Conservation (phyloP, 2,113 vertebrate genomes). For the Rhabdomys dilectus region DNA sequence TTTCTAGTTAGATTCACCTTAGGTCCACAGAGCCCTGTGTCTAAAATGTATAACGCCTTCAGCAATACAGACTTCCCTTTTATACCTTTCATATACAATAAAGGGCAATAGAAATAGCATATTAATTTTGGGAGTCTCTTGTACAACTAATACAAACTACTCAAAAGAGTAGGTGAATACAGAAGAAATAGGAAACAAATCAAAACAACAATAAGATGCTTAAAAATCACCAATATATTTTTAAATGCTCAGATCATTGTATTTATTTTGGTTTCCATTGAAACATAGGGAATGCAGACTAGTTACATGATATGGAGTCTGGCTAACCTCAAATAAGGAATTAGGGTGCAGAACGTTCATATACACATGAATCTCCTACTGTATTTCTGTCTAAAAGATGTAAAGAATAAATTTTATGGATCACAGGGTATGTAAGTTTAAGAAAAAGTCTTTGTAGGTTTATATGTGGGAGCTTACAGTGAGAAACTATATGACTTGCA, state of each 20-base stretch:
- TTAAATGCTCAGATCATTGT: background rate
- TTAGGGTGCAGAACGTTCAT: background rate
- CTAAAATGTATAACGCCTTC: background rate
- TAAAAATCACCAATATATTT: no score
- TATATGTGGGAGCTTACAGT: no score
- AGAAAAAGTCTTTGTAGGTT: background rate
- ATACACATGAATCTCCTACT: no score
- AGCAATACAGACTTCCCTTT: background rate
- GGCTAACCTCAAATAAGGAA: background rate
- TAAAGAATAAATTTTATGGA: no score
- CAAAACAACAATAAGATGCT: background rate
- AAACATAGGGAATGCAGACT: background rate
- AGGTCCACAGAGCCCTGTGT: background rate
- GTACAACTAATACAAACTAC: fast-evolving
- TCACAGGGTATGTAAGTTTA: background rate
- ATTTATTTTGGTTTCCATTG: background rate
- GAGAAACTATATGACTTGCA: background rate
- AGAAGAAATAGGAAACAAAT: background rate
- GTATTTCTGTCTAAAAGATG: background rate
- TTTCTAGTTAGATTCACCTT: background rate
- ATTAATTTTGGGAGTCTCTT: background rate
- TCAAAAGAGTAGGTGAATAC: background rate
- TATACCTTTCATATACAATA: background rate
- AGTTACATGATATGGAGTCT: background rate
- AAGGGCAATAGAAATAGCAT: background rate